Base-by-base conservation (phyloP, 2,888 invertebrate species). In the Phortica okadai region DNA sequence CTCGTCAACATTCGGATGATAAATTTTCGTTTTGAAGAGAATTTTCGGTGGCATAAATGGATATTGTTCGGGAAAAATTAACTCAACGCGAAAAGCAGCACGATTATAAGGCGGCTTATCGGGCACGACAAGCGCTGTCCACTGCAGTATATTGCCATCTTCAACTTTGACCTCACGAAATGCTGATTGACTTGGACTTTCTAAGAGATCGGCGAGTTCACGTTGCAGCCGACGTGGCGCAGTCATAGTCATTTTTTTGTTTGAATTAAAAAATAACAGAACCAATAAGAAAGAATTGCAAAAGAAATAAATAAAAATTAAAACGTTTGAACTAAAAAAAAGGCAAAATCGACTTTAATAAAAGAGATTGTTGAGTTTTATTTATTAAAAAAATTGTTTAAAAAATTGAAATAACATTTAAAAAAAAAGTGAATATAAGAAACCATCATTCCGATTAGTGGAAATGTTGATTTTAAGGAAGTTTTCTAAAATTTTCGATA, bases 1-100 rank as follows among this genome's bases (percentile, higher is more conserved):
- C 92, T 99, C 99, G 92, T 99, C 99, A 89, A 99, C 96, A 91
- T 99, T 99, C 73, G 99, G 99, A 93, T 99, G 99, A 92, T 99
- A 99, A 90, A 99, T 99, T 93, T 98, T 99, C 79, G 99, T 99
- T 93, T 97, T 97, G 92, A 99, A 99, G 90, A 96, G 96, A 90
- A 99, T 97, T 93, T 98, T 98, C 78, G 99, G 99, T 76, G 99
- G 99, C 92, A 99, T 98, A 92, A 99, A 99, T 1, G 99, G 99
- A 92, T 99, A 99, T 91, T 99, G 99, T 75, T 98, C 97, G 59
- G 99, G 99, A 91, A 99, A 99, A 91, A 96, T 97, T 78, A 99
- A 98, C 92, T 98, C 97, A 92, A 99, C 98, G 90, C 96, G 95
- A 93, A 99, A 99, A 82, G 99, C 99, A 84, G 99, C 99, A 93